Conservation (phyloP, 2,113 vertebrate genomes). For the Oncorhynchus clarkii region DNA sequence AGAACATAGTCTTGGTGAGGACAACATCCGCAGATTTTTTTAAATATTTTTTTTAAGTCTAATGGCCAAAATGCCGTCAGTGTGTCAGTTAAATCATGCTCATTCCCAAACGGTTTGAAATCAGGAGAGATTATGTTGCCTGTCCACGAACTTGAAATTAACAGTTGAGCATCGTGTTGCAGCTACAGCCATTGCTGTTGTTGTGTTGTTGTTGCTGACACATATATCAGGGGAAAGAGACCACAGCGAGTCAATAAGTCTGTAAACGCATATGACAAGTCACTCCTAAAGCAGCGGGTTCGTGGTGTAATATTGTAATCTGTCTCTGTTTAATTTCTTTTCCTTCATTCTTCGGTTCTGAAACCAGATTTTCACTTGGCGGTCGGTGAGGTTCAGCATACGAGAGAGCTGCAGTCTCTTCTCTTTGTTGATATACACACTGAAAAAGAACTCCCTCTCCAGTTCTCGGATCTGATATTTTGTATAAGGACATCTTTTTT, state of each 20-base stretch:
- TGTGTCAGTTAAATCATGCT: constrained; percentile 42
- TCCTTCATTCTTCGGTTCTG: constrained; percentile 99
- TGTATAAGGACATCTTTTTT: constrained; percentile 96
- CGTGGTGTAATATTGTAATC: constrained; percentile 95
- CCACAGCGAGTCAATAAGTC: constrained; percentile 41
- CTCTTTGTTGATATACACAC: constrained; percentile 98
- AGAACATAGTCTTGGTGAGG: constrained; percentile 21
- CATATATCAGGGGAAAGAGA: constrained; percentile 12
- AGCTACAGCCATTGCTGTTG: constrained; percentile 48
- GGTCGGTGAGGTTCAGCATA: constrained; percentile 97
- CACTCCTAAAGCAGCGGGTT: constrained; percentile 90
- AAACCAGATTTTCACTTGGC: constrained; percentile 99
- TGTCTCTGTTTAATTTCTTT: constrained; percentile 98
- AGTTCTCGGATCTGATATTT: constrained; percentile 97
- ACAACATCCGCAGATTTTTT: constrained; percentile 11
- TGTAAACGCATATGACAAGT: constrained; percentile 45
- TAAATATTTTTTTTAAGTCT: not conserved
- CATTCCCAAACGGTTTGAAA: constrained; percentile 39
- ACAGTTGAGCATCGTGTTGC: constrained; percentile 46
- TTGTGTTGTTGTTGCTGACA: constrained; percentile 18
- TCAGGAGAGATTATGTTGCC: constrained; percentile 28
- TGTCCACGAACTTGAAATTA: constrained; percentile 74
- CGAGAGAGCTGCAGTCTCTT: constrained; percentile 94
- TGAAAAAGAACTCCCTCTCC: constrained; percentile 97
- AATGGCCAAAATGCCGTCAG: constrained; percentile 28